Evolutionary conservation across 2,797 vertebrate genomes (phyloP), one percentile per base, ranked within the genome.

Genomic region (Sylvia borin): DNA sequence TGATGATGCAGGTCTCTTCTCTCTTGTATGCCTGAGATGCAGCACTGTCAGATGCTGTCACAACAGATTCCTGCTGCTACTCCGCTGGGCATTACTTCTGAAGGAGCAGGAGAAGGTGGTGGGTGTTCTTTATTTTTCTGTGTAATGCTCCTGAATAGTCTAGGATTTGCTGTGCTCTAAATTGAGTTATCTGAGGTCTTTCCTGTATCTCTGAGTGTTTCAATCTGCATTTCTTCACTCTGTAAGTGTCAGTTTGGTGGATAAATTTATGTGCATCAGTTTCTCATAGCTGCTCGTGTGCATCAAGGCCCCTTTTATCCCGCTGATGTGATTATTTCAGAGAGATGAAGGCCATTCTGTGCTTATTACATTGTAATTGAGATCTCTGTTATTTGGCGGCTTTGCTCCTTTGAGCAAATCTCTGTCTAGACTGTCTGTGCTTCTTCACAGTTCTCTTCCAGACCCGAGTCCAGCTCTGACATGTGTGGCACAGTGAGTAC

Each of bases 71-170:
- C 68, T 94, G 81, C 81, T 88, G 83, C 86, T 79, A 1, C 48
- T 88, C 58, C 72, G 74, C 74, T 90, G 94, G 76, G 76, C 93
- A 68, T 71, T 91, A 13, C 57, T 82, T 76, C 90, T 90, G 58
- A 83, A 72, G 76, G 34, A 80, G 53, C 73, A 43, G 0, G 1
- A 54, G 88, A 57, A 92, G 85, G 62, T 90, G 85, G 79, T 93
- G 81, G 90, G 88, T 94, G 80, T 95, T 85, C 58, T 83, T 89
- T 70, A 11, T 78, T 94, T 88, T 92, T 67, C 65, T 14, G 5
- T 74, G 13, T 64, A 80, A 67, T 67, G 5, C 21, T 87, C 54
- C 42, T 61, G 75, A 92, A 25, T 38, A 77, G 82, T 47, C 70
- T 70, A 47, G 43, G 50, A 83, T 88, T 68, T 61, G 62, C 90